phyloP scores from a whole-genome alignment of 2,888 invertebrate species.

The Petrophora chlorosata region DNA sequence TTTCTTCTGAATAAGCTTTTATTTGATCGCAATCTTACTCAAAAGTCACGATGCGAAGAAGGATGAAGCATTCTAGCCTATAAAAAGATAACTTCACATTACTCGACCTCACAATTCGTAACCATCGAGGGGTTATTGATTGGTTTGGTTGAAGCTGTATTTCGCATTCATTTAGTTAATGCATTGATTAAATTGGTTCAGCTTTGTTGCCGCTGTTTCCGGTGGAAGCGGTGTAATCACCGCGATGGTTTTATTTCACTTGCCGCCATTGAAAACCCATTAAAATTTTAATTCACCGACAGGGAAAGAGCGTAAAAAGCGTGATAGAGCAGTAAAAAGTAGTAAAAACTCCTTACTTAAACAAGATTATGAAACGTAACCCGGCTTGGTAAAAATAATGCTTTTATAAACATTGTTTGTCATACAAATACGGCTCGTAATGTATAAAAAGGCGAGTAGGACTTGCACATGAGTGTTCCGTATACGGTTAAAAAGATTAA shows the following conservation, averaged over 20 bases:
- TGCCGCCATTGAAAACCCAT: slow-evolving; percentile 55
- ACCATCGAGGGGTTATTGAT: no score
- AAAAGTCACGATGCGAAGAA: no score
- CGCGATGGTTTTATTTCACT: slow-evolving; percentile 54
- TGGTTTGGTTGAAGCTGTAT: no score
- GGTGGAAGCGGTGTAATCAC: slow-evolving; percentile 41
- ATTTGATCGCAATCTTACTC: no score
- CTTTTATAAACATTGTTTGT: slow-evolving; percentile 36
- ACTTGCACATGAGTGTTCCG: no score
- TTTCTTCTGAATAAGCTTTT: background rate
- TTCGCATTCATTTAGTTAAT: no score
- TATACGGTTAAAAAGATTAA: no score
- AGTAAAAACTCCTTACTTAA: slow-evolving; percentile 42
- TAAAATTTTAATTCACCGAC: slow-evolving; percentile 44
- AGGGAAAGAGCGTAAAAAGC: background rate
- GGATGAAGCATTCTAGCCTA: no score
- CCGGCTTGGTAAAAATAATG: slow-evolving; percentile 34
- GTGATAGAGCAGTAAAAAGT: slow-evolving; percentile 28
- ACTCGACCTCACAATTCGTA: no score
- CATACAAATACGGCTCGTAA: background rate
- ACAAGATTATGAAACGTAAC: slow-evolving; percentile 42
- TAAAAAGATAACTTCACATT: no score
- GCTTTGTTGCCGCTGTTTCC: slow-evolving; percentile 26
- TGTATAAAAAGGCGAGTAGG: no score
- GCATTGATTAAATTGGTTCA: slow-evolving; percentile 26